A percentile compares a stretch with the other conserved stretches of the same genome.
These are phyloP conservation scores for Eretmocerus hayati DNA, from an alignment of 2,888 invertebrate genomes.

Conservation along the genomic window DNA sequence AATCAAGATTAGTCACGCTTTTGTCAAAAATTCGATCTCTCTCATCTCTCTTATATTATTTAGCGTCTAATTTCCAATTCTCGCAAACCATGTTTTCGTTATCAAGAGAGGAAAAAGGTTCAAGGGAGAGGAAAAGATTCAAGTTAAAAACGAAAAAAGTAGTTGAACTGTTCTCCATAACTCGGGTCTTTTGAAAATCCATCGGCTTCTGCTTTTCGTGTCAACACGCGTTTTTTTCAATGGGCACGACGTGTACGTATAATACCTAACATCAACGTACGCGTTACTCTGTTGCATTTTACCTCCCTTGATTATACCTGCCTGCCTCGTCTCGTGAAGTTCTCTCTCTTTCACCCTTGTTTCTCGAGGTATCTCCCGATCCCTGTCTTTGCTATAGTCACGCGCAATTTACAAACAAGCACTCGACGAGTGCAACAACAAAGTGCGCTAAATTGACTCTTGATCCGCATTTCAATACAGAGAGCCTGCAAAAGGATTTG, in stretches of 20 bases:
- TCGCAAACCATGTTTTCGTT: neutral
- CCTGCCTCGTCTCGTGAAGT: neutral
- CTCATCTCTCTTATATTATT: slow-evolving; percentile 8
- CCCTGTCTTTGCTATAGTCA: neutral
- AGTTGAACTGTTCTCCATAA: neutral
- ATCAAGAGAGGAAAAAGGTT: too few species aligned
- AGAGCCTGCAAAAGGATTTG: too few species aligned
- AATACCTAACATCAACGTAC: too few species aligned
- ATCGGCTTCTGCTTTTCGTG: slow-evolving; percentile 1
- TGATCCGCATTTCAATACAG: too few species aligned
- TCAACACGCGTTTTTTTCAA: too few species aligned
- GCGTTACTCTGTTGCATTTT: too few species aligned
- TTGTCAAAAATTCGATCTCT: slow-evolving; percentile 18
- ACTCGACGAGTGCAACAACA: neutral
- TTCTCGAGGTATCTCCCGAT: neutral
- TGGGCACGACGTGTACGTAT: too few species aligned
- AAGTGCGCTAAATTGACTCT: too few species aligned
- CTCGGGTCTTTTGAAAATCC: slow-evolving; percentile 7
- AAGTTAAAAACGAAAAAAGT: slow-evolving; percentile 1
- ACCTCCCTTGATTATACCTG: neutral
- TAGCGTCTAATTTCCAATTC: neutral
- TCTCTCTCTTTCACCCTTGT: slow-evolving; percentile 10
- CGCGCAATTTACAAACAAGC: neutral
- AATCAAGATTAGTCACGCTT: slow-evolving; percentile 41
- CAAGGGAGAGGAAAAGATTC: too few species aligned